Percentiles rank a stretch among this genome's conserved stretches.
phyloP scores from a whole-genome alignment of 1,140 invertebrate species.

The Aphelinus certus region DNA sequence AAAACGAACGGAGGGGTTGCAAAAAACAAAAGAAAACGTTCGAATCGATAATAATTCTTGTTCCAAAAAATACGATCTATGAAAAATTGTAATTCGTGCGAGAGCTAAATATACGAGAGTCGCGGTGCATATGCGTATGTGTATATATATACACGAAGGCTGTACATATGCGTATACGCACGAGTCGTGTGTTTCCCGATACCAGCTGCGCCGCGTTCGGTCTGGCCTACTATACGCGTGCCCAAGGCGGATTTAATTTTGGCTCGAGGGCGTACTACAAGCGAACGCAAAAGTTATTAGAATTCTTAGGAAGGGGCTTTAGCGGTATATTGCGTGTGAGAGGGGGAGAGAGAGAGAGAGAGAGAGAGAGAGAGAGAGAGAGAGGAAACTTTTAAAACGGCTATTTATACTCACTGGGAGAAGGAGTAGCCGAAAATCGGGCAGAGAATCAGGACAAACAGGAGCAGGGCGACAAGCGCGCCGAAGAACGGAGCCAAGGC shows the following conservation, averaged over 20 bases:
- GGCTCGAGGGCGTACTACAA: background rate
- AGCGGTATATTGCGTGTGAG: background rate
- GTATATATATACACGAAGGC: too few relatives aligned
- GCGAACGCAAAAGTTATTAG: conserved; percentile 12
- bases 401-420: conserved; percentile 51
- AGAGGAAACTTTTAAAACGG: too few relatives aligned
- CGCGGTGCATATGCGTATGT: too few relatives aligned
- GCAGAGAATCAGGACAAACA: conserved; percentile 44
- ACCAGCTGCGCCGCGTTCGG: background rate
- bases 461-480: conserved; percentile 44
- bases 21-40: too few relatives aligned
- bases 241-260: conserved; percentile 1
- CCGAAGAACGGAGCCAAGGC: conserved; percentile 49
- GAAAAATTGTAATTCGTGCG: too few relatives aligned
- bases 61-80: too few relatives aligned
- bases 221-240: too few relatives aligned
- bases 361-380: too few relatives aligned
- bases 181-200: background rate
- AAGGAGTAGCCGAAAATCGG: conserved; percentile 53
- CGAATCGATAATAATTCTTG: too few relatives aligned
- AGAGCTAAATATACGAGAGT: too few relatives aligned
- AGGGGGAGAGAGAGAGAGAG: too few relatives aligned
- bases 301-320: background rate
- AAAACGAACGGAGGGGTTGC: too few relatives aligned
- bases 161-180: background rate